phyloP scores from a whole-genome alignment of 2,797 vertebrate genomes.

The Holocentrus rufus region DNA sequence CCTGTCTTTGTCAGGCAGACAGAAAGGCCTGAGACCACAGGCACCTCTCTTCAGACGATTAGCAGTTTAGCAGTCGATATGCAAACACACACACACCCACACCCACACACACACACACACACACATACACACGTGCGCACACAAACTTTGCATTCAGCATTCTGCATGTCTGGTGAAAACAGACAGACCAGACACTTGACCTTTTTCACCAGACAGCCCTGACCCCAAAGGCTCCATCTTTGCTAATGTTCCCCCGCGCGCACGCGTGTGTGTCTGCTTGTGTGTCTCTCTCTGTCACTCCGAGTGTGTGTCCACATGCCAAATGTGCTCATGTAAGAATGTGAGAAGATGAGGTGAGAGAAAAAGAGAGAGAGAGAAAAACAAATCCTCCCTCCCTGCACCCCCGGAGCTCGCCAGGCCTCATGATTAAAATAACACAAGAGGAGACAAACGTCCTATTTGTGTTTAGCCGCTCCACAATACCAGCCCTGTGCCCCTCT shows the following conservation, averaged over 20 bases:
- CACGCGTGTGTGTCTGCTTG: conserved; percentile 17
- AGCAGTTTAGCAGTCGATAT: conserved; percentile 16
- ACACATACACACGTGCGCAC: conserved; percentile 26
- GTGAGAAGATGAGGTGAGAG: conserved; percentile 27
- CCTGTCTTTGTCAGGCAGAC: conserved; percentile 25
- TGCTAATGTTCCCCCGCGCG: conserved; percentile 33
- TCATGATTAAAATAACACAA: conserved; percentile 35
- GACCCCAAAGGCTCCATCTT: conserved; percentile 65
- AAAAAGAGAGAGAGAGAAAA: conserved; percentile 25
- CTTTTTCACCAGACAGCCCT: conserved; percentile 75
- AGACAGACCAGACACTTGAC: conserved; percentile 76
- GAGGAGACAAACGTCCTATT: conserved; percentile 32
- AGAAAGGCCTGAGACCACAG: conserved; percentile 10
- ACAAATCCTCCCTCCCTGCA: conserved; percentile 22
- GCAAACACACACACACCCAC: conserved; percentile 19
- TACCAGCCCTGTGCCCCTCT: conserved; percentile 11
- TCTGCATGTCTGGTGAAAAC: conserved; percentile 58
- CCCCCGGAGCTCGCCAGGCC: conserved; percentile 22
- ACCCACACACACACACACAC: conserved; percentile 13
- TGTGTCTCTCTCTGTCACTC: conserved; percentile 6
- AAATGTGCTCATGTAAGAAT: conserved; percentile 26
- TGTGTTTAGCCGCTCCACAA: conserved; percentile 7
- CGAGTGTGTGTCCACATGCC: conserved; percentile 27
- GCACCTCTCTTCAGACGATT: conserved; percentile 7
- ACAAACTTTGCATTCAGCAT: conserved; percentile 53